Percentiles rank a stretch among this genome's conserved stretches.
Conservation (phyloP, 2,113 vertebrate species). For the Bujurquina vittata region DNA sequence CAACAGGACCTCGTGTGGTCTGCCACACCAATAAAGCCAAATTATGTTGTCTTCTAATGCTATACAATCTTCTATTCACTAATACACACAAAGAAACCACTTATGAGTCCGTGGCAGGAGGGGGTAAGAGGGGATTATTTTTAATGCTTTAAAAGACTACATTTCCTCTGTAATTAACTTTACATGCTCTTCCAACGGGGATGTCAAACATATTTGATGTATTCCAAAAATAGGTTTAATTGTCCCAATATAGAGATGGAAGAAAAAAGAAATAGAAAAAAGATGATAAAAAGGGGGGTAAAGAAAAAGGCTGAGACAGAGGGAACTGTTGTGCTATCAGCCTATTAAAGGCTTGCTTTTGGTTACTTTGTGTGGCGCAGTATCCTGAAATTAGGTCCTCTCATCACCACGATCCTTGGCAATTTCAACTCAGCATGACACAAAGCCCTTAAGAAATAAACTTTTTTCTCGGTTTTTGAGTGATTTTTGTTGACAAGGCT, state of each 20-base stretch:
- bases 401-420: background rate
- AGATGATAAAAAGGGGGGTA: too few relatives aligned
- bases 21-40: constrained; percentile 34
- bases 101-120: constrained; percentile 8
- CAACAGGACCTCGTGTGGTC: background rate
- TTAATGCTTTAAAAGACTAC: background rate
- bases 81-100: constrained; percentile 8
- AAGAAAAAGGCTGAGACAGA: background rate
- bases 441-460: background rate
- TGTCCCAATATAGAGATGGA: background rate
- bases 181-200: background rate
- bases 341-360: background rate
- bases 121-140: background rate
- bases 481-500: background rate
- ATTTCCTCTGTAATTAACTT: constrained; percentile 5
- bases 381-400: background rate
- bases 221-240: background rate
- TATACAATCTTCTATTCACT: constrained; percentile 10
- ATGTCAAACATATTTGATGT: background rate
- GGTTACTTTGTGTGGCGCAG: background rate
- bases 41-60: constrained; percentile 31
- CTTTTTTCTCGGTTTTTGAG: background rate
- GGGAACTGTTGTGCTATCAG: background rate
- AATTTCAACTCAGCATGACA: background rate
- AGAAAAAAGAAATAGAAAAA: background rate